Base-by-base conservation (phyloP, 2,888 invertebrate species). In the Calameuta filiformis region DNA sequence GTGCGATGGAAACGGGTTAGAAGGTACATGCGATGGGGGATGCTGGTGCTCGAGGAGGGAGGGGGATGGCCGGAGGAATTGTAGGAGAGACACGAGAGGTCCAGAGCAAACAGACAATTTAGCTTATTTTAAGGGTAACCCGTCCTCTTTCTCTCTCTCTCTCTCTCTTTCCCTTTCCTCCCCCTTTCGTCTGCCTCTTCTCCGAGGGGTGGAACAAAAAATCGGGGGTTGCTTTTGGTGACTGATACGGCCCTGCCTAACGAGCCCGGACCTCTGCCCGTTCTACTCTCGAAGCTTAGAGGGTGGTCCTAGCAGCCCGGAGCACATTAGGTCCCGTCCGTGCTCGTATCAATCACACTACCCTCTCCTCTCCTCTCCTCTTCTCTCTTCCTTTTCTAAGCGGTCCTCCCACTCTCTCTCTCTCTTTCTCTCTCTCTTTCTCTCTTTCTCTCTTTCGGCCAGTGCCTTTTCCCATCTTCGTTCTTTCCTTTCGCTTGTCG, bases 321-420 rank as follows among this genome's bases (percentile, higher is more conserved):
- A 83, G 85, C 86, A 87, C 90, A 90, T 90, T 90, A 89, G 88
- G 87, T 87, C 86, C 84, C 87, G 89, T 89, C 89, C 89, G 87
- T 88, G 78, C 88, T 87, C 89, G 87, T 90, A 90, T 90, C 90
- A 90, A 89, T 90, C 89, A 90, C 89, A 84, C 85, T 81, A 80
- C 85, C 83, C 75, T 30, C 74, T n/a, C 74, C 12, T 3, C 78
- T 75, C 73, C 69, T 68, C 68, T 37, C 77, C 37, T 71, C 73
- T 56, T 35, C 71, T 76, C 80, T 40, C 78, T 79, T 81, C 84
- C 75, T 79, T 69, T 75, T 80, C 79, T 79, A 23, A 23, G 56
- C 56, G 23, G 56, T 76, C 75, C 75, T 71, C 69, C 73, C 79
- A 33, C 15, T 31, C 33, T 31, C 77, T 56, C 73, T 73, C 68